phyloP scores from a whole-genome alignment of 2,113 vertebrate species.

The Hippocampus barbouri region DNA sequence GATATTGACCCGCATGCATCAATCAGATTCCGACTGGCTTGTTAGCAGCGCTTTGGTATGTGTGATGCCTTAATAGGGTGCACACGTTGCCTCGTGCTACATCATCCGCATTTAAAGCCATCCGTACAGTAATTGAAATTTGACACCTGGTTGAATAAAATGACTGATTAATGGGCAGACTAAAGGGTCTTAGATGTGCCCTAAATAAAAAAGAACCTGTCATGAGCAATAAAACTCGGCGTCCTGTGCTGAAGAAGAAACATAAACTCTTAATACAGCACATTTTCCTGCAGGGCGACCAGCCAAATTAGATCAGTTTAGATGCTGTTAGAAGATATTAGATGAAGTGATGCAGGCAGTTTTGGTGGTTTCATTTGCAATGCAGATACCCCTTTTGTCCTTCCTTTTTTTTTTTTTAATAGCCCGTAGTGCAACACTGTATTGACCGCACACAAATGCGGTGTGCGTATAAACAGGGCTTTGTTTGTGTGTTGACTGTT shows the following conservation, averaged over 20 bases:
- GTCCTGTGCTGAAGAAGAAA: background rate
- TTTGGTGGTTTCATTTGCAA: constrained; percentile 42
- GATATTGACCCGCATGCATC: background rate
- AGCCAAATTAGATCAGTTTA: background rate
- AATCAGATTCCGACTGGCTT: background rate
- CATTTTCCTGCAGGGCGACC: background rate
- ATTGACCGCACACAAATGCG: constrained; percentile 14
- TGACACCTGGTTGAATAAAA: background rate
- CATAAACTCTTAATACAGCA: background rate
- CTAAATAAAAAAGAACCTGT: background rate
- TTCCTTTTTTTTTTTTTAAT: constrained; percentile 37
- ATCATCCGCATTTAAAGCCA: background rate
- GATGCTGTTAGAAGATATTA: background rate
- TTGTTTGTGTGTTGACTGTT: constrained; percentile 40
- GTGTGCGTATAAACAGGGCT: background rate
- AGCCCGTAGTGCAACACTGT: constrained; percentile 29
- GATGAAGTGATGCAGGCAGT: constrained; percentile 6
- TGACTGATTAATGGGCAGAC: background rate
- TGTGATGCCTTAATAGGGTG: background rate
- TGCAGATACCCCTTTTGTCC: constrained; percentile 45
- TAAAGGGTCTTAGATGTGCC: background rate
- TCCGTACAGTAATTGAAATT: background rate
- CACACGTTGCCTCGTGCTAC: background rate
- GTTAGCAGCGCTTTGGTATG: background rate
- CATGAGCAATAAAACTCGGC: background rate